Evolutionary conservation across 2,113 vertebrate species (phyloP).

Genomic region (Hylia prasina): DNA sequence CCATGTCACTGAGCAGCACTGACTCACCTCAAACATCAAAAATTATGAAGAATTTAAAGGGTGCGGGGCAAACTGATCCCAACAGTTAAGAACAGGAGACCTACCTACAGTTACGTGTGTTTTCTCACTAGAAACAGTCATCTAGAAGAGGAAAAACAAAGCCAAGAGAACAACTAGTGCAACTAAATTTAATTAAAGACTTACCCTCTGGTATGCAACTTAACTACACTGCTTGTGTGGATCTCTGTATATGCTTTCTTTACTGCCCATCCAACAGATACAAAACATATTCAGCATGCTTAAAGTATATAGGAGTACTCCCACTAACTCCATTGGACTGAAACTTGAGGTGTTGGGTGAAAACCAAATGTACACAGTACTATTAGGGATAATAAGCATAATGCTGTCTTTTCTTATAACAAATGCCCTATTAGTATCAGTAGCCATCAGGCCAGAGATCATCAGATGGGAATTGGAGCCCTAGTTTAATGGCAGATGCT

Average conservation of each 20-base stretch:
- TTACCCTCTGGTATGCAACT: not conserved
- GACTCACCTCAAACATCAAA: not conserved
- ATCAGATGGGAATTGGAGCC: not conserved
- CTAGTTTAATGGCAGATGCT: not conserved
- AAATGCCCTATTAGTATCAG: not conserved
- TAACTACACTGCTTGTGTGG: not conserved
- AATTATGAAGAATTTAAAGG: not conserved
- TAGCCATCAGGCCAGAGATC: not conserved
- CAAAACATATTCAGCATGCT: not conserved
- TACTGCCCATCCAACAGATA: not conserved
- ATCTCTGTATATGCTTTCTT: not conserved
- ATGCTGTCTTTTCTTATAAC: not conserved
- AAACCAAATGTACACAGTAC: not conserved
- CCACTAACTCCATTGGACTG: not conserved
- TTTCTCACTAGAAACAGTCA: not conserved
- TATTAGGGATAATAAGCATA: not conserved
- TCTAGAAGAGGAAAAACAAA: not conserved
- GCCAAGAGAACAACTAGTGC: not conserved
- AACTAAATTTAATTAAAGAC: not conserved
- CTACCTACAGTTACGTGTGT: not conserved
- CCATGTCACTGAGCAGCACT: not conserved
- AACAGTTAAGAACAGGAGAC: not conserved
- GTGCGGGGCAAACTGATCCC: not conserved
- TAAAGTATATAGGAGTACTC: not conserved
- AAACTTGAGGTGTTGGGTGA: not conserved